phyloP scores from a whole-genome alignment of 2,797 vertebrate genomes.

The Carcharodon carcharias region DNA sequence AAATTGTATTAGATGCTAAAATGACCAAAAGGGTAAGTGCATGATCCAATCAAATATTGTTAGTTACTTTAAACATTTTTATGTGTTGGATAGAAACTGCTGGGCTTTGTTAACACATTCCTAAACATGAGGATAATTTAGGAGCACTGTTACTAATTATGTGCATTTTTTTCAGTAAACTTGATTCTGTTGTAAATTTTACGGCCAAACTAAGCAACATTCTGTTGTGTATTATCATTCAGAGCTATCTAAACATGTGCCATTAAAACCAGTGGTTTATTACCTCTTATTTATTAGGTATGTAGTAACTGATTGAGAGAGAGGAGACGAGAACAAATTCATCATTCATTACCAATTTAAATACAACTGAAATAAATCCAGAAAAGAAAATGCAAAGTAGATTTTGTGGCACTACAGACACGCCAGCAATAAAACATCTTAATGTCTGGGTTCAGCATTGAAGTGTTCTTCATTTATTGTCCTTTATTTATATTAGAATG shows the following conservation, averaged over 20 bases:
- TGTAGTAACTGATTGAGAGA: constrained; percentile 10
- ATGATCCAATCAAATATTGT: neutral
- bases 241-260: neutral
- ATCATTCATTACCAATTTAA: constrained; percentile 31
- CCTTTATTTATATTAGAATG: constrained; percentile 37
- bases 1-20: constrained; percentile 19
- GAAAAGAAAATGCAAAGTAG: constrained; percentile 22
- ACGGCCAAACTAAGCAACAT: constrained; percentile 43
- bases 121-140: constrained; percentile 72
- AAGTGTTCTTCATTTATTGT: constrained; percentile 35
- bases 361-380: constrained; percentile 18
- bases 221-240: neutral
- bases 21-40: neutral
- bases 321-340: constrained; percentile 30
- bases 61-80: neutral
- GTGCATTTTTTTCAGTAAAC: constrained; percentile 39
- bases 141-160: constrained; percentile 40
- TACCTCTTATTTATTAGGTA: constrained; percentile 30
- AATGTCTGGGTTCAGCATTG: constrained; percentile 30
- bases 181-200: constrained; percentile 44
- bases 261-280: constrained; percentile 32
- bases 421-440: constrained; percentile 29
- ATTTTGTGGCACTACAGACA: neutral
- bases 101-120: constrained; percentile 60
- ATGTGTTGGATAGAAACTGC: constrained; percentile 47